Base-by-base conservation (phyloP, 2,888 invertebrate genomes). In the Drosophila meridiana region DNA sequence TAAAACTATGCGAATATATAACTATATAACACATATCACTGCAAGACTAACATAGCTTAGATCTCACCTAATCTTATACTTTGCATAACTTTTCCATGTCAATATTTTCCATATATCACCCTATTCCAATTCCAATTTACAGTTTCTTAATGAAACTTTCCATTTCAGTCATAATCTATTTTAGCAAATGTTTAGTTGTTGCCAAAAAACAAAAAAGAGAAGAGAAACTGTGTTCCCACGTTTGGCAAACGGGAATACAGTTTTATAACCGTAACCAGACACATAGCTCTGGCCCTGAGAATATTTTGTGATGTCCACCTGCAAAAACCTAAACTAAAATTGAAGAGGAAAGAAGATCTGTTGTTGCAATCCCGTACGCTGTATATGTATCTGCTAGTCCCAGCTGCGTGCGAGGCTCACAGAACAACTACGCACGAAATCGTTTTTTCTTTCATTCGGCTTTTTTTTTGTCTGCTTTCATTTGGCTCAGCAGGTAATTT, bases 291-390 rank as follows among this genome's bases (percentile, higher is more conserved):
- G 63, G 58, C 80, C 89, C 75, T 87, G 87, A 90, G 87, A 87
- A 87, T 68, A 76, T 86, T 82, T 83, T 52, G 69, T 69, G 73
- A 66, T 78, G 79, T 79, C 83, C 87, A 87, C 87, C 87, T 87
- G 90, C 90, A 74, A 66, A 76, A 77, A 78, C 67, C 69, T 53
- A 62, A 66, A 70, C 69, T 61, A 68, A 82, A 72, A 83, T 74
- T 73, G 55, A 69, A 73, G 65, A 62, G 73, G 79, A 83, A 86
- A 86, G 90, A 75, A 90, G 90, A 90, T 85, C 89, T 87, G 76
- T 68, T 76, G 72, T 76, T 76, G 78, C 87, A 83, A 71, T 89
- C 73, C 87, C 73, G 64, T 63, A 56, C 52, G 34, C 40, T 73
- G 45, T 28, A 56, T 40, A 75, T 56, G 53, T 68, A 61, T 47